A percentile compares a stretch with the other conserved stretches of the same genome.
These are phyloP conservation scores for Operophtera brumata DNA, from an alignment of 2,888 invertebrate genomes.

Conservation along the genomic window DNA sequence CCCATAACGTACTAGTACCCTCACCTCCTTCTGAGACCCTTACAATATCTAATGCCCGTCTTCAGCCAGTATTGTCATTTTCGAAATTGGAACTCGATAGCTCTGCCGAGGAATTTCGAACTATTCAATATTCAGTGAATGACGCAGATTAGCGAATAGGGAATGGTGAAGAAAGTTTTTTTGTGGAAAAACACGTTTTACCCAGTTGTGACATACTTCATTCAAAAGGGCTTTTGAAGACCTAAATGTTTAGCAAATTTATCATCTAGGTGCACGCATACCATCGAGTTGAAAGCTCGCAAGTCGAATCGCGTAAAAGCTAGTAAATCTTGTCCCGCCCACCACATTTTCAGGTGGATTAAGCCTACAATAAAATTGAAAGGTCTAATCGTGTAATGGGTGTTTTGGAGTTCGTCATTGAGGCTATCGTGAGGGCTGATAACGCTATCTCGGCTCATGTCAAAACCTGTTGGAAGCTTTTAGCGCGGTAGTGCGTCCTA, in stretches of 20 bases:
- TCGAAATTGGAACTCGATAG: no score
- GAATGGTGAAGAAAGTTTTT: no score
- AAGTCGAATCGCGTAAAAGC: conserved; percentile 21
- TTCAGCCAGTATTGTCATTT: no score
- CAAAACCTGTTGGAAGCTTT: conserved; percentile 39
- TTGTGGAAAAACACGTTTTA: no score
- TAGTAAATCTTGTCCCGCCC: conserved; percentile 42
- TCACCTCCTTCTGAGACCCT: no score
- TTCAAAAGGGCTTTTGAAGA: not conserved
- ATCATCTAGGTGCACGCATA: conserved; percentile 2
- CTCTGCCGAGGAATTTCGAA: no score
- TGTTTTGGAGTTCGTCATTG: conserved; percentile 46
- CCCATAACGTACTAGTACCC: no score
- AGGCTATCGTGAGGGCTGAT: conserved; percentile 47
- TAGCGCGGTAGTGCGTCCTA: conserved; percentile 32
- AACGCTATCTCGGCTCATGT: conserved; percentile 43
- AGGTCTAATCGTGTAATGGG: conserved; percentile 67
- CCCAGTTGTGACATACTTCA: no score
- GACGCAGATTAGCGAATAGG: no score
- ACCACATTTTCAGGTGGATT: conserved; percentile 51
- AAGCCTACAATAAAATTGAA: conserved; percentile 54
- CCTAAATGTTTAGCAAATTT: conserved; percentile 13
- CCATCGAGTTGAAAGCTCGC: conserved; percentile 12
- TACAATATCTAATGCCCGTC: no score
- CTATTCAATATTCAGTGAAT: no score